A percentile compares a stretch with the other conserved stretches of the same genome.
Evolutionary conservation across 2,888 invertebrate genomes (phyloP).

Genomic region (Cantharis nigra): DNA sequence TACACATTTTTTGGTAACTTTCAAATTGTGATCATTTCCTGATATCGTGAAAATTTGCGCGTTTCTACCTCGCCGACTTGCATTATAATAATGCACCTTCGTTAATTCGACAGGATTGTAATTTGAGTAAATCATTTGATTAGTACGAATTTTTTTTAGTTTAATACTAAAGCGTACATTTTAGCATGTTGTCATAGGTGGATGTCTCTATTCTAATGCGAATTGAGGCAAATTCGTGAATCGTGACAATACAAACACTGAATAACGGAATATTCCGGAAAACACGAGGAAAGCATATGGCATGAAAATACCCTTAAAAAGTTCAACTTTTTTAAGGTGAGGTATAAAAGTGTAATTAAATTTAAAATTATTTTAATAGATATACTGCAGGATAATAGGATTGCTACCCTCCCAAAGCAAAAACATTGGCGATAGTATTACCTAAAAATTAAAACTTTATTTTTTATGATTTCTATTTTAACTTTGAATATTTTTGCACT

Average conservation of each 20-base stretch:
- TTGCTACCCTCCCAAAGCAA: not conserved
- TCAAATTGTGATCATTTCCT: constrained; percentile 42
- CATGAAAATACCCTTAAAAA: constrained; percentile 15
- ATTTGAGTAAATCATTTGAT: constrained; percentile 15
- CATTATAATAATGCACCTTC: constrained; percentile 50
- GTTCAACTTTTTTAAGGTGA: constrained; percentile 9
- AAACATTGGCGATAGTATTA: not conserved
- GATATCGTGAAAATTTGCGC: constrained; percentile 44
- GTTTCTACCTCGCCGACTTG: constrained; percentile 36
- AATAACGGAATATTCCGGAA: constrained; percentile 17
- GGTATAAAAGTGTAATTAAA: constrained; percentile 14
- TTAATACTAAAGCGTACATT: not conserved
- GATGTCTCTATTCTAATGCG: not conserved
- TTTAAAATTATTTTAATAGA: not conserved
- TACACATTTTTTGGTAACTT: constrained; percentile 43
- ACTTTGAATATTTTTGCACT: not conserved
- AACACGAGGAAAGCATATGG: constrained; percentile 21
- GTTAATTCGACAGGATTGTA: constrained; percentile 46
- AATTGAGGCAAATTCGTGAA: not conserved
- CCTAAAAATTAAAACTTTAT: not conserved
- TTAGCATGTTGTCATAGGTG: not conserved
- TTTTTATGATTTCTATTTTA: not conserved
- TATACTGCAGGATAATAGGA: no score
- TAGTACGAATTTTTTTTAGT: not conserved
- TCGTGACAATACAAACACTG: constrained; percentile 20